A percentile compares a stretch with the other conserved stretches of the same genome.
phyloP scores from a whole-genome alignment of 2,113 vertebrate species.

The Sinocyclocheilus maitianheensis region DNA sequence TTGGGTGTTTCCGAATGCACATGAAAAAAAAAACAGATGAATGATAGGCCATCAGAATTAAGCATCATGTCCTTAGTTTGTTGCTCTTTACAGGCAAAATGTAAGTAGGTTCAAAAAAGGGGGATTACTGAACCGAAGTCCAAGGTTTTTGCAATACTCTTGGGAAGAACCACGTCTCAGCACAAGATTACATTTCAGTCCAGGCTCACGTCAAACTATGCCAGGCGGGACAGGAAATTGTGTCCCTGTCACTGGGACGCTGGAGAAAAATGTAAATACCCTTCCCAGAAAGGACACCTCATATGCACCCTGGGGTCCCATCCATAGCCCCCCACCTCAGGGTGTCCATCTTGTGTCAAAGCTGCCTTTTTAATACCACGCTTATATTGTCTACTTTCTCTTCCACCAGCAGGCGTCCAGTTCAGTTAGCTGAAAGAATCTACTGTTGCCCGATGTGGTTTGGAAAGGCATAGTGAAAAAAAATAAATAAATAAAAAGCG shows the following conservation, averaged over 20 bases:
- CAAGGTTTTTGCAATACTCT: constrained; percentile 73
- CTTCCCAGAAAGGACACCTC: constrained; percentile 70
- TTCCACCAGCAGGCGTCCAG: constrained; percentile 42
- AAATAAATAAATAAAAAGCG: constrained; percentile 3
- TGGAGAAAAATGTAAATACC: constrained; percentile 79
- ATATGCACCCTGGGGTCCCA: constrained; percentile 74
- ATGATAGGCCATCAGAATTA: constrained; percentile 65
- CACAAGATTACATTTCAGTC: constrained; percentile 80
- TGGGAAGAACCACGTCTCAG: constrained; percentile 68
- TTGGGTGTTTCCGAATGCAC: constrained; percentile 39
- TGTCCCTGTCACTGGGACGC: constrained; percentile 78
- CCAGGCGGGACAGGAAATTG: constrained; percentile 82
- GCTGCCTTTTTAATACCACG: constrained; percentile 71
- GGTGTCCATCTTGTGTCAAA: constrained; percentile 79
- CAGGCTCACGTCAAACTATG: constrained; percentile 73
- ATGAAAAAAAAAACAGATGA: constrained; percentile 42
- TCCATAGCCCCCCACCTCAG: constrained; percentile 63
- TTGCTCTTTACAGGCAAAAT: constrained; percentile 65
- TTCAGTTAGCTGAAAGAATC: constrained; percentile 54
- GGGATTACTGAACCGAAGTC: constrained; percentile 72
- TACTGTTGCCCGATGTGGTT: constrained; percentile 42
- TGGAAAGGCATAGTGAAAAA: constrained; percentile 36
- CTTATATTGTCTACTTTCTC: constrained; percentile 51
- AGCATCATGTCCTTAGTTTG: constrained; percentile 61
- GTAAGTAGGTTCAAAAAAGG: constrained; percentile 60